These are phyloP conservation scores for Toxotes chatareus DNA, from an alignment of 2,113 vertebrate species.

Conservation along the genomic window DNA sequence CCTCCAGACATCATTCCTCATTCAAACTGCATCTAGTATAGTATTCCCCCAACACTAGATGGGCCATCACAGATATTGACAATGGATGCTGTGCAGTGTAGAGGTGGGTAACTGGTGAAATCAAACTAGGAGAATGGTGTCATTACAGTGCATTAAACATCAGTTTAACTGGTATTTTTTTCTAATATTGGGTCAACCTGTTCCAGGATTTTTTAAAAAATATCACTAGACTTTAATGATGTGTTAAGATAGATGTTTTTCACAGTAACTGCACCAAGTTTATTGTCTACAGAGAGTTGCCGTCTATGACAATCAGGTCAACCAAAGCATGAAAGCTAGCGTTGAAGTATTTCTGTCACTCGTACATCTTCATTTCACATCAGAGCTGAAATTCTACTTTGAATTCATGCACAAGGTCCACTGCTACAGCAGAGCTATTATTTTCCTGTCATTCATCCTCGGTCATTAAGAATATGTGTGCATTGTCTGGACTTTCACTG, in stretches of 20 bases:
- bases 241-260: not conserved
- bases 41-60: not conserved
- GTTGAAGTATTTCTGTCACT: not conserved
- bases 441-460: conserved; percentile 8
- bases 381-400: conserved; percentile 13
- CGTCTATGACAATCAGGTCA: not conserved
- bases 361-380: not conserved
- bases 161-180: not conserved
- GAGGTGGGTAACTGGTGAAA: not conserved
- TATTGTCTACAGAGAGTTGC: not conserved
- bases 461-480: conserved; percentile 6
- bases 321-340: not conserved
- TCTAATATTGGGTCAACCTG: not conserved
- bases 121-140: not conserved
- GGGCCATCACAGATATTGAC: conserved; percentile 4
- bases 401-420: conserved; percentile 11
- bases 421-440: conserved; percentile 5
- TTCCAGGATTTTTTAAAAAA: not conserved
- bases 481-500: not conserved
- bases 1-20: conserved; percentile 23
- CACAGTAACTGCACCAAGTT: not conserved
- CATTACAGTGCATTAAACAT: not conserved
- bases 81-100: not conserved
- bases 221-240: not conserved
- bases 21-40: conserved; percentile 2